Percentiles rank a stretch among this genome's conserved stretches.
These are phyloP conservation scores for Polydrusus cervinus DNA, from an alignment of 2,888 invertebrate genomes.

Conservation along the genomic window DNA sequence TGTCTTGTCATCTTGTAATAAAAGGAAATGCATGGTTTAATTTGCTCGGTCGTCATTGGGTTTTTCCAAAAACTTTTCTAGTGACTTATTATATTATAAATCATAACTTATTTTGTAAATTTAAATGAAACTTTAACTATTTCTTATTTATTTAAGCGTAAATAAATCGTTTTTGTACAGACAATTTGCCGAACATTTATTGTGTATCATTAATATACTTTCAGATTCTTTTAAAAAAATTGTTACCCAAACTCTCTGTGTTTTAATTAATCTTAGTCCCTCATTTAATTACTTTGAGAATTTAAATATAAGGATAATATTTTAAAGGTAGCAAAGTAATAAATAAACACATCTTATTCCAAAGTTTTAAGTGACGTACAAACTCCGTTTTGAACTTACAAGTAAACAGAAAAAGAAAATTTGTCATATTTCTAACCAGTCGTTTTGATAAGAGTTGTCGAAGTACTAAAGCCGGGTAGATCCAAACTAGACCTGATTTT, in stretches of 20 bases:
- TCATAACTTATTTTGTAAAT: no score
- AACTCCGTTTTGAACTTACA: conserved; percentile 14
- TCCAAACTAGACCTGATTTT: conserved; percentile 7
- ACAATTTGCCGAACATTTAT: no score
- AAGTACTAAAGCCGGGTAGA: background rate
- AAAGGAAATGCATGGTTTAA: no score
- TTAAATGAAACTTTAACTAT: no score
- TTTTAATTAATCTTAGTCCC: conserved; percentile 5
- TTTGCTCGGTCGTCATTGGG: no score
- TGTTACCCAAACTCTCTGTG: background rate
- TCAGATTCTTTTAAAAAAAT: background rate
- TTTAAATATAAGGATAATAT: conserved; percentile 2
- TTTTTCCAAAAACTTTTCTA: no score
- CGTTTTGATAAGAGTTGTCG: background rate
- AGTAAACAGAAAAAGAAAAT: conserved; percentile 33
- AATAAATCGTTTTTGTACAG: no score
- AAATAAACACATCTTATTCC: background rate
- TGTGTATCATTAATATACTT: no score
- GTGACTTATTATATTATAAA: no score
- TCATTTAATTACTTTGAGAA: background rate
- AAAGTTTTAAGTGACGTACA: conserved; percentile 12
- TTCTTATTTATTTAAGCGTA: no score
- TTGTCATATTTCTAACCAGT: conserved; percentile 35
- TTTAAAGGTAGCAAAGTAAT: conserved; percentile 5
- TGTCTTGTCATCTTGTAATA: no score